Conservation (phyloP, 2,888 invertebrate genomes). For the Caenorhabditis wallacei region DNA sequence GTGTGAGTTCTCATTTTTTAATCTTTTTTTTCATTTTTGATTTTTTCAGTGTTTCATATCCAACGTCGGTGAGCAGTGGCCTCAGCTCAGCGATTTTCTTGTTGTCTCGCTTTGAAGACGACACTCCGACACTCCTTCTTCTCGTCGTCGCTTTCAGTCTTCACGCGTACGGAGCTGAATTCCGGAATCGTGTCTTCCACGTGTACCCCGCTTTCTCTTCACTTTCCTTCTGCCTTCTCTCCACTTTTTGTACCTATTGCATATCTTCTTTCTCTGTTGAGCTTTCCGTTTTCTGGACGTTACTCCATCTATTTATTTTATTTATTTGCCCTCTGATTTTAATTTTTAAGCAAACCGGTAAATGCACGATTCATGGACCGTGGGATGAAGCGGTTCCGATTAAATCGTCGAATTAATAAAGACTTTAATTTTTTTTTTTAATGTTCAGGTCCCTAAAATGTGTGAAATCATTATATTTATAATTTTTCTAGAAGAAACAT, state of each 20-base stretch:
- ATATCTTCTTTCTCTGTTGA: conserved; percentile 57
- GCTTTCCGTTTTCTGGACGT: conserved; percentile 60
- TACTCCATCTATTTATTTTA: conserved; percentile 83
- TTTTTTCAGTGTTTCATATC: conserved; percentile 89
- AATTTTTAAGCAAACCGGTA: conserved; percentile 84
- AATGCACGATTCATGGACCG: conserved; percentile 93
- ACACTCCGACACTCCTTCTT: conserved; percentile 92
- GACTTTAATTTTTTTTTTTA: conserved; percentile 10
- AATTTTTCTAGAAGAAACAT: neutral
- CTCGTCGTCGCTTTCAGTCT: conserved; percentile 91
- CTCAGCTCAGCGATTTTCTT: conserved; percentile 96
- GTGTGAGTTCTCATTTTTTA: conserved; percentile 83
- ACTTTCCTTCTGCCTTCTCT: conserved; percentile 76
- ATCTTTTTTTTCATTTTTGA: too few relatives aligned
- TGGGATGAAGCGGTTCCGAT: conserved; percentile 92
- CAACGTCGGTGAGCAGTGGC: conserved; percentile 94
- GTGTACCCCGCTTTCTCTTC: conserved; percentile 77
- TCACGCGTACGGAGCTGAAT: conserved; percentile 79
- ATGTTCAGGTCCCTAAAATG: neutral
- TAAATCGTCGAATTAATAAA: conserved; percentile 29
- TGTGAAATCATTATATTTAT: conserved; percentile 10
- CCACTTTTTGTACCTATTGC: conserved; percentile 68
- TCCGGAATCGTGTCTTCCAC: conserved; percentile 63
- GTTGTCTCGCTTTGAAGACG: conserved; percentile 92
- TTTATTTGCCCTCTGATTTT: conserved; percentile 84